A percentile compares a stretch with the other conserved stretches of the same genome.
Conservation (phyloP, 2,113 vertebrate species). For the Theristicus caerulescens region DNA sequence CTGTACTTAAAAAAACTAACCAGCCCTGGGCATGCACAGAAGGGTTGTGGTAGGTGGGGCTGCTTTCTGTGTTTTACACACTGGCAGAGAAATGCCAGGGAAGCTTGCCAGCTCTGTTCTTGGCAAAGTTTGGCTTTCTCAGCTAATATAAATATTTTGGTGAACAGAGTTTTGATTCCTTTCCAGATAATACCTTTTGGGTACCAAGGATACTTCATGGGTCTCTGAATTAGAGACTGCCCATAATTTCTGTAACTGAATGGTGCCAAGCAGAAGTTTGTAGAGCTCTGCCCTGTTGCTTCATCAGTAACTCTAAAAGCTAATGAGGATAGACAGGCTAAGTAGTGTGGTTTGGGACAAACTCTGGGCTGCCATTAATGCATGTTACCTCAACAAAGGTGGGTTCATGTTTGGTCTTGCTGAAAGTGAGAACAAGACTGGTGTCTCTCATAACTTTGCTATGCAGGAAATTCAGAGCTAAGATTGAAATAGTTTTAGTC, state of each 20-base stretch:
- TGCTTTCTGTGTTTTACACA: conserved; percentile 28
- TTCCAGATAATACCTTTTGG: conserved; percentile 33
- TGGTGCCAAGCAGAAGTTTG: conserved; percentile 14
- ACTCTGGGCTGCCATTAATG: background rate
- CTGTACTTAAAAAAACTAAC: background rate
- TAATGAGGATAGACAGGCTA: background rate
- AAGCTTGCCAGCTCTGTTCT: conserved; percentile 15
- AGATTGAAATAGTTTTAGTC: background rate
- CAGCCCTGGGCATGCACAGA: background rate
- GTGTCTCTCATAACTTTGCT: background rate
- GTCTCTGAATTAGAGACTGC: background rate
- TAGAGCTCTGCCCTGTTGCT: background rate
- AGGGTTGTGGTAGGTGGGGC: conserved; percentile 25
- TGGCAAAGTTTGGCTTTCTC: conserved; percentile 61
- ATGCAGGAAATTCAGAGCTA: background rate
- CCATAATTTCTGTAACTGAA: background rate
- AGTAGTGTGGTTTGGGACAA: background rate
- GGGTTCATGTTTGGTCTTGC: background rate
- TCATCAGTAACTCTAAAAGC: background rate
- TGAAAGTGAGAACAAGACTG: background rate
- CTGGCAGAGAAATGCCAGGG: background rate
- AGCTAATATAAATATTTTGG: conserved; percentile 70
- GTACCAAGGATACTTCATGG: background rate
- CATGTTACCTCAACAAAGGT: background rate
- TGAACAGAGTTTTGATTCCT: conserved; percentile 71